phyloP scores from a whole-genome alignment of 2,888 invertebrate species.

The Nasonovia ribisnigri region DNA sequence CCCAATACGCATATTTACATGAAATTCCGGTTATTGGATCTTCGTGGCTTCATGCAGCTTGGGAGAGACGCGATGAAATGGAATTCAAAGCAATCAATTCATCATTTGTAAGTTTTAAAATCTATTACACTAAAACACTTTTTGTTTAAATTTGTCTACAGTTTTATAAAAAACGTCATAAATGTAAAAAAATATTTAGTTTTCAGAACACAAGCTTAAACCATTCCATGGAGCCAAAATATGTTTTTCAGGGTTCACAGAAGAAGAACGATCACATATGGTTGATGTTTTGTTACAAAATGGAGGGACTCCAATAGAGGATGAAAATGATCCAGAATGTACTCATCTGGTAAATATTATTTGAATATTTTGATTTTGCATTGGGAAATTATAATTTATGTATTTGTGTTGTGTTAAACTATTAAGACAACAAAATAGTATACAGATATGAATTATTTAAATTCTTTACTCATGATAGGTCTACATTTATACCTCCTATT shows the following conservation, averaged over 20 bases:
- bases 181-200: slow-evolving; percentile 51
- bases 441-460: neutral
- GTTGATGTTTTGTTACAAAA: slow-evolving; percentile 88
- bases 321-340: slow-evolving; percentile 84
- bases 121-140: neutral
- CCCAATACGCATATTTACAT: slow-evolving; percentile 92
- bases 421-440: neutral
- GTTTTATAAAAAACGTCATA: neutral
- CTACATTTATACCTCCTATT: neutral
- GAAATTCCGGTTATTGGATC: slow-evolving; percentile 89
- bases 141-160: neutral
- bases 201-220: slow-evolving; percentile 79
- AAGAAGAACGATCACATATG: slow-evolving; percentile 93
- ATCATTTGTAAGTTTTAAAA: slow-evolving; percentile 69
- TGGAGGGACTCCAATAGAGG: slow-evolving; percentile 82
- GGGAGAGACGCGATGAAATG: slow-evolving; percentile 83
- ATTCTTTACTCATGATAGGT: neutral
- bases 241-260: slow-evolving; percentile 90
- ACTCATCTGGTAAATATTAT: slow-evolving; percentile 84
- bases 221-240: slow-evolving; percentile 90
- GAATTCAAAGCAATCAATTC: slow-evolving; percentile 81
- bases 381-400: slow-evolving; percentile 23
- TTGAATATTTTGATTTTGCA: slow-evolving; percentile 21
- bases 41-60: slow-evolving; percentile 89
- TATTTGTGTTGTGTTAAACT: neutral